Base-by-base conservation (phyloP, 2,888 invertebrate species). In the Monoplex corrugatus region DNA sequence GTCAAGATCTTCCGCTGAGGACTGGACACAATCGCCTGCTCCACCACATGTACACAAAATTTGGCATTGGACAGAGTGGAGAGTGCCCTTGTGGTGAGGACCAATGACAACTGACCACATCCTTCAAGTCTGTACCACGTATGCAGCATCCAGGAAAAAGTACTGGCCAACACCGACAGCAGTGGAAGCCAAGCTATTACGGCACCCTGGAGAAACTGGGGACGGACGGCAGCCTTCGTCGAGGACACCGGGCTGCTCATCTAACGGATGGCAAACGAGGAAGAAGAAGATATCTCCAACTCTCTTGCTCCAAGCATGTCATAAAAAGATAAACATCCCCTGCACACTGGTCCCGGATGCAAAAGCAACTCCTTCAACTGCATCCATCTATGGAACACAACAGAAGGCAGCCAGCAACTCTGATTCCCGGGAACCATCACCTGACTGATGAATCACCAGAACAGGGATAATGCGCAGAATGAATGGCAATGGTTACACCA, bases 51-150 rank as follows among this genome's bases (percentile, higher is more conserved):
- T n/a, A 68, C 63, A 68, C 63, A 68, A 13, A 8, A 68, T 28
- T 68, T 28, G 16, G 63, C 63, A 68, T 68, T 68, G 63, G 63
- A 68, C 63, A 68, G 63, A 23, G 23, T 68, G n/a, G 63, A 68
- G 63, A 68, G 63, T 68, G 63, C 63, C 63, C 63, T 68, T 68
- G 63, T 68, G 28, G 28, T 68, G 23, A 68, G 63, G 63, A 68
- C 63, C 19, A 68, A 68, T 68, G 63, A 68, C 63, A 68, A 28
- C 63, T 6, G 63, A 68, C 19, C 63, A 68, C 6, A 68, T 68
- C 63, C 63, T 68, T 28, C 63, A 68, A 68, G 28, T 28, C 63
- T 50, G 50, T 50, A 50, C 50, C 10, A 50, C 50, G 50, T 16
- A 50, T 50, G 50, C 50, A 50, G 50, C 50, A 50, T 50, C 50